phyloP scores from a whole-genome alignment of 2,888 invertebrate genomes.

The Metopia argyrocephala region DNA sequence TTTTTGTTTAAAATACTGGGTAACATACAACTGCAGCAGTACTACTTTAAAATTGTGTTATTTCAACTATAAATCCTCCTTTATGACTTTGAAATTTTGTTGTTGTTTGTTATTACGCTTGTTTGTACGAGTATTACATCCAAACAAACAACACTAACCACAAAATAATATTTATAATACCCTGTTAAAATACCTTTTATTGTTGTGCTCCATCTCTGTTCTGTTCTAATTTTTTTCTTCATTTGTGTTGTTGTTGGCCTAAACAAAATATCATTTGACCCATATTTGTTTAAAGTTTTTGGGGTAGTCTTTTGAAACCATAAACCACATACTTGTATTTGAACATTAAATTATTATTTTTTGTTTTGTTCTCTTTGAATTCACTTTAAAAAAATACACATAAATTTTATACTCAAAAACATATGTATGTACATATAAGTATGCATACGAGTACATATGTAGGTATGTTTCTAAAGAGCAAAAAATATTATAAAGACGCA shows the following conservation, averaged over 20 bases:
- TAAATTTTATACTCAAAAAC: slow-evolving; percentile 37
- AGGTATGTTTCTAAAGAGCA: background rate
- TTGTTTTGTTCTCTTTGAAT: no score
- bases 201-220: background rate
- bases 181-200: background rate
- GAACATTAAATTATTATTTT: slow-evolving; percentile 30
- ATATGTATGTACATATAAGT: background rate
- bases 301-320: background rate
- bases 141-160: background rate
- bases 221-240: no score
- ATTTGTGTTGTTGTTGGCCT: background rate
- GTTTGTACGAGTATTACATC: no score
- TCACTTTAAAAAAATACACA: slow-evolving; percentile 40
- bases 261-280: slow-evolving; percentile 37
- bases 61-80: slow-evolving; percentile 14
- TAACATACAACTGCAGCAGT: background rate
- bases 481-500: slow-evolving; percentile 25
- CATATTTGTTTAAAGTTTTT: slow-evolving; percentile 19
- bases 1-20: background rate
- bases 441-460: background rate
- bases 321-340: slow-evolving; percentile 24
- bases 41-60: background rate
- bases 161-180: slow-evolving; percentile 2
- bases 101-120: background rate
- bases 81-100: background rate